Evolutionary conservation across 1,140 invertebrate genomes (phyloP), one percentile per base, ranked within the genome.

Genomic region (Venustaconcha ellipsiformis): DNA sequence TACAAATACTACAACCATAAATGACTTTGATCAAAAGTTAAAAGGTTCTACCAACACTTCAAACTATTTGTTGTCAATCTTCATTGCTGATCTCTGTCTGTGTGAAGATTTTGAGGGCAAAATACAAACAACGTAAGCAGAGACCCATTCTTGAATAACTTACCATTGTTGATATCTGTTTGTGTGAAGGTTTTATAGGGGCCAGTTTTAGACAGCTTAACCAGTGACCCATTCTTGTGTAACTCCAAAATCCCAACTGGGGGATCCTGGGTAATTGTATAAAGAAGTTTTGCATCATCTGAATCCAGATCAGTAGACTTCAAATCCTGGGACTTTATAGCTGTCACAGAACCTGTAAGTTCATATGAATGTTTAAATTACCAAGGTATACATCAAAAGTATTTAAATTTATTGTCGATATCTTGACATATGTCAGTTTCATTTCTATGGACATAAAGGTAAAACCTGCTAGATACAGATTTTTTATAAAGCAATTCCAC

Each of bases 281-380:
- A 89, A 11, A 75, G 78, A 18, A 89, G 78, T 30, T 80, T 70
- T 4, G 65, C 57, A 70, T 88, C 87, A 58, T 88, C 86, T 30
- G 86, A 88, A 66, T 89, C 88, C 20, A 89, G 70, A 77, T 89
- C 88, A 20, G 86, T 87, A 14, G 86, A 82, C 60, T 71, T 74
- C n/a, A 89, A 74, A 59, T 83, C 81, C 20, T 72, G 48, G 0
- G 76, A 76, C 18, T 68, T 83, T 1, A 87, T 81, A 14, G 68
- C 67, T n/a, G 80, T 80, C 20, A 48, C 74, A 57, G 85, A 80
- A 23, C 83, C 85, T 87, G 58, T 55, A 79, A 81, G 37, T 48
- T 48, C 37, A 48, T 48, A 48, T 48, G 37, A 48, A 48, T 48
- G 37, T 48, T 48, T 30, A 30, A 2, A 30, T 30, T 30, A 30